Evolutionary conservation across 1,140 invertebrate species (phyloP).

Genomic region (Drosophila athabasca): DNA sequence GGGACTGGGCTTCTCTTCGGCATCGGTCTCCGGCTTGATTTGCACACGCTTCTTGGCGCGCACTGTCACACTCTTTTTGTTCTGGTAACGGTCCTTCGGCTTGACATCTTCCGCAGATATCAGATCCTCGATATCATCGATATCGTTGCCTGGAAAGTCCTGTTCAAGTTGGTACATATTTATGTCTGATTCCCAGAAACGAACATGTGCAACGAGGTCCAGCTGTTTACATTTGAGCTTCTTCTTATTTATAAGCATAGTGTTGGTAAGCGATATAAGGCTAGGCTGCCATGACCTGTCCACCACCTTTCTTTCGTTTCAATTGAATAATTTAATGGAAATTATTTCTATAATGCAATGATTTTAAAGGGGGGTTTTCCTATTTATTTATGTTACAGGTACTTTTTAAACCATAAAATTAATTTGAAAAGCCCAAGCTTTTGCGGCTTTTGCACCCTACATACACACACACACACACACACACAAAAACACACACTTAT

Average conservation of each 20-base stretch:
- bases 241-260: conserved; percentile 1
- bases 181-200: not conserved
- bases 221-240: conserved; percentile 59
- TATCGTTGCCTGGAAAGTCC: conserved; percentile 60
- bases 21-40: conserved; percentile 41
- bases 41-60: conserved; percentile 85
- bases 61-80: conserved; percentile 87
- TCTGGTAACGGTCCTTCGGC: conserved; percentile 89
- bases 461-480: conserved; percentile 33
- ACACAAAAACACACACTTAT: conserved; percentile 62
- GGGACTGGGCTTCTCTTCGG: conserved; percentile 39
- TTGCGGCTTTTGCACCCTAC: conserved; percentile 48
- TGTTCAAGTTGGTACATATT: conserved; percentile 48
- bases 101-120: conserved; percentile 91
- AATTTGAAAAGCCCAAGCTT: conserved; percentile 20
- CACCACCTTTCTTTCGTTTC: conserved; percentile 6
- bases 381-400: not conserved
- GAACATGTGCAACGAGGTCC: conserved; percentile 50
- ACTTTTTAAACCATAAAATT: not conserved
- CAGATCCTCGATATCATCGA: conserved; percentile 91
- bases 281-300: not conserved
- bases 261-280: conserved; percentile 32
- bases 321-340: not conserved
- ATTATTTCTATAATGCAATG: not conserved
- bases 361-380: not conserved